Evolutionary conservation across 2,113 vertebrate genomes (phyloP), one percentile per base, ranked within the genome.

Genomic region (Phycodurus eques): DNA sequence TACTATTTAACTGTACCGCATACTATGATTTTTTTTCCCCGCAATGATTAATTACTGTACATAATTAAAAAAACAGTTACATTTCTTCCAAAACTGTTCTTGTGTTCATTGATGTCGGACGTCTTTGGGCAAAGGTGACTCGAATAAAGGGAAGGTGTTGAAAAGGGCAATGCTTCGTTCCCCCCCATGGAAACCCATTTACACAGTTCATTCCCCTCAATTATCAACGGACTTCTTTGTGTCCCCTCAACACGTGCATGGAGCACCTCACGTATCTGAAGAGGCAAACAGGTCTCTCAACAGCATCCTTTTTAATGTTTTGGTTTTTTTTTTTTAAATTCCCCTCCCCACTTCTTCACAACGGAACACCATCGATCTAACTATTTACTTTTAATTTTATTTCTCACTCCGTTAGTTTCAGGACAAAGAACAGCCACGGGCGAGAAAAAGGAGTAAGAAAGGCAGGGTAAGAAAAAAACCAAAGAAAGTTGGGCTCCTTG

Each of bases 381-480:
- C 87, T 81, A 85, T 92, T 91, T 88, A 90, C 83, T 88, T 27
- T 89, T 83, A 88, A 87, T 85, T 89, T 89, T 89, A 92, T 90
- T 92, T 90, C 78, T 85, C 86, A 89, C 89, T 91, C 88, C 87
- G 90, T 92, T 92, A 90, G 83, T 88, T 92, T 90, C 88, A 83
- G 85, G 89, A 90, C 88, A 87, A 71, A n/a, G 62, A 75, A 67
- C 62, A 7, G 81, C 79, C 77, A 67, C 33, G 69, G 59, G 82
- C 77, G 70, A 71, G 67, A 46, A 43, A 13, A 68, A 8, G 31
- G 4, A 9, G 22, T 44, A 46, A 17, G 33, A 9, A 1, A 27
- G 0, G 51, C 10, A 3, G 3, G 7, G 72, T 33, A 71, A 42
- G 51, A 59, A n/a, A 60, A 42, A 68, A 11, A 53, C 39, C 73